phyloP scores from a whole-genome alignment of 2,113 vertebrate genomes.

The Danio rerio region DNA sequence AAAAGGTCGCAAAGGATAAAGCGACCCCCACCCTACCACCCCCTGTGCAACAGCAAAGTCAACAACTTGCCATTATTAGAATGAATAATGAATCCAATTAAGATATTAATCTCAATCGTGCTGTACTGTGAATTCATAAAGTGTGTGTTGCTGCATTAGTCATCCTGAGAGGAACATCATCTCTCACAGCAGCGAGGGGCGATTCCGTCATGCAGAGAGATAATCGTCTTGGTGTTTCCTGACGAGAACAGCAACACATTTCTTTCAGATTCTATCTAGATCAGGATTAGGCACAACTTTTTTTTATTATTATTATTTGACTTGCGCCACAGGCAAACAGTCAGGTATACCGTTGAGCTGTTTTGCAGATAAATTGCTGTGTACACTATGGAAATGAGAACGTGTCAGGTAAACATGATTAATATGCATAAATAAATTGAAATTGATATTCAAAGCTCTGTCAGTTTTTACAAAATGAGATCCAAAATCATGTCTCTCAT shows the following conservation, averaged over 20 bases:
- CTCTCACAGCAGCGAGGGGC: constrained; percentile 44
- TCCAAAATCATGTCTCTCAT: constrained; percentile 10
- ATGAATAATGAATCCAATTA: constrained; percentile 71
- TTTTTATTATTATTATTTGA: constrained; percentile 18
- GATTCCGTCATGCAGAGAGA: constrained; percentile 37
- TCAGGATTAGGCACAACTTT: constrained; percentile 39
- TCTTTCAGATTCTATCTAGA: constrained; percentile 33
- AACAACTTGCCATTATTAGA: constrained; percentile 53
- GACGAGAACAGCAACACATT: constrained; percentile 49
- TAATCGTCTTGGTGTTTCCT: constrained; percentile 42
- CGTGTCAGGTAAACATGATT: constrained; percentile 34
- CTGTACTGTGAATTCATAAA: constrained; percentile 63
- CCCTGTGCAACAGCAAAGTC: constrained; percentile 57
- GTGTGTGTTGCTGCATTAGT: constrained; percentile 58
- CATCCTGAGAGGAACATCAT: constrained; percentile 53
- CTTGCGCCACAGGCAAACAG: constrained; percentile 24
- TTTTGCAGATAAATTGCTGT: constrained; percentile 19
- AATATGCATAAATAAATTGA: constrained; percentile 10
- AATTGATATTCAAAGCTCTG: constrained; percentile 4
- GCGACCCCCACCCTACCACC: background rate
- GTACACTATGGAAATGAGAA: constrained; percentile 21
- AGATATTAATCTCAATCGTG: constrained; percentile 60
- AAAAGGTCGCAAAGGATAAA: constrained; percentile 57
- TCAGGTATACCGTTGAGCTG: background rate
- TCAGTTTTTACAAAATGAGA: constrained; percentile 7